Evolutionary conservation across 2,888 invertebrate species (phyloP), one percentile per base, ranked within the genome.

Genomic region (Tetragonula carbonaria): DNA sequence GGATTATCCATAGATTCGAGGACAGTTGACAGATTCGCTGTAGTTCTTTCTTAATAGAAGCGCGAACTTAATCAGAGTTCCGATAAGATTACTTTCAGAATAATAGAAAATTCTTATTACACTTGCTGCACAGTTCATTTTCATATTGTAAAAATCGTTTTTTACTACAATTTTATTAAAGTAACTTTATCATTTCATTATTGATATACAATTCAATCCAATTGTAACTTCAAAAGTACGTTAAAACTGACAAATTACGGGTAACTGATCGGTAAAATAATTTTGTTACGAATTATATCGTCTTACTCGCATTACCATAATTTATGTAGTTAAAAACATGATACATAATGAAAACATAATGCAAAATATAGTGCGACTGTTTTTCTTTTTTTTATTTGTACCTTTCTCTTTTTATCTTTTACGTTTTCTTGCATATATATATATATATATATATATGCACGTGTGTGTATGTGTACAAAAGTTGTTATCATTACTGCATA

Each of bases 1-100:
- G 66, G 72, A 66, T 79, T 72, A 67, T 62, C 57, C 59, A n/a
- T 21, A 33, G 45, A 53, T 38, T 62, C 50, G 62, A 79, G 62
- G 81, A 80, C 80, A 81, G 79, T 73, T 81, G 67, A 80, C 80
- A 73, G 81, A 81, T 80, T 79, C 72, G 33, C 67, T 28, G 67
- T 62, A 73, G 67, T 80, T 79, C 62, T 67, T 73, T 73, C 50
- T 23, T 68, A 79, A 80, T 81, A 73, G 73, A 73, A 80, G 80
- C 50, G 28, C 51, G 62, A 67, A 59, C 55, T 79, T 81, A 79
- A 81, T 81, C 80, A 68, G 67, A 67, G 33, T 45, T 23, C 57
- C 55, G 53, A 59, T 79, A 62, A 79, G 53, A 67, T n/a, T 50
- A 16, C n/a, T 65, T 23, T 72, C 33, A 18, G 72, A 53, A 33